Evolutionary conservation across 2,888 invertebrate genomes (phyloP), one percentile per base, ranked within the genome.

Genomic region (Yponomeuta cagnagella): DNA sequence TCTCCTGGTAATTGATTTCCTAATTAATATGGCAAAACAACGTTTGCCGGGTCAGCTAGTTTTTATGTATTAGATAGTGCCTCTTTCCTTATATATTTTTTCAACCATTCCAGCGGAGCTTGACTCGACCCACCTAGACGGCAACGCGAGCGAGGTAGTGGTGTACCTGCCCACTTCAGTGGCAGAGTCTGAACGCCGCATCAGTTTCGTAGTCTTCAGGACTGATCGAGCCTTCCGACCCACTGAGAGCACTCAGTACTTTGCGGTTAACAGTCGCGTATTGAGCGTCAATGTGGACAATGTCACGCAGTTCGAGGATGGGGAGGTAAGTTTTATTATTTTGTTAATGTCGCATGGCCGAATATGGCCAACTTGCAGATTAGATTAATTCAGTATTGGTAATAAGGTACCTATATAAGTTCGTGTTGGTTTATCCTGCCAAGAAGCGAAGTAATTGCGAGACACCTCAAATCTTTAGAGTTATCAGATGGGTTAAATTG

Each of bases 171-270:
- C 93, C 0, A 77, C 76, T 30, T 88, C 88, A 0, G 82, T 91
- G 23, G 76, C 82, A 1, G 75, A 75, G 8, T 75, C 83, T 0
- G 70, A 79, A 1, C 80, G 84, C 0, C 84, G 92, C 31, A 82
- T 93, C 76, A 91, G 91, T 74, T 93, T 93, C 79, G 88, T 92
- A 10, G 86, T 90, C 69, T 93, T 92, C 79, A 79, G 90, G 2
- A 91, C 88, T 74, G 89, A 91, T 74, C 82, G 87, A 31, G 92
- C 92, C 67, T 93, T 93, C 78, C 82, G 48, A 0, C 68, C 68
- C 12, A 58, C 69, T 63, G 70, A 70, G 33, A 58, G 23, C n/a
- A 71, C 31, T 37, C 30, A 76, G 23, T 74, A 74, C 43, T 72
- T 69, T 72, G 68, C 75, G 48, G 89, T 93, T 69, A 90, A 89